Evolutionary conservation across 2,797 vertebrate genomes (phyloP).

Genomic region (Sternotherus odoratus): DNA sequence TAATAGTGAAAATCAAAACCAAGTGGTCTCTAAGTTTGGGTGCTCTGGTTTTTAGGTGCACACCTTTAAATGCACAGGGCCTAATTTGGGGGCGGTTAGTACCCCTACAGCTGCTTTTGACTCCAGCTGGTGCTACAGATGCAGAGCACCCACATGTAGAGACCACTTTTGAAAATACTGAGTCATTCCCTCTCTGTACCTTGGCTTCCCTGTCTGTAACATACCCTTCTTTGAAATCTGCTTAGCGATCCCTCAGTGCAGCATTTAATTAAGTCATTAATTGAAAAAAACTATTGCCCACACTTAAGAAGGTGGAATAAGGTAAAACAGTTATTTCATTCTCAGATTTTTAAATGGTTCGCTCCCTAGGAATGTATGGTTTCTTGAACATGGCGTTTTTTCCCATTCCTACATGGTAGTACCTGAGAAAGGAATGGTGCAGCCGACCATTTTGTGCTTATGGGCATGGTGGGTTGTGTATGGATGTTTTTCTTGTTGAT

Average conservation of each 20-base stretch:
- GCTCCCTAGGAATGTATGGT: slow-evolving; percentile 7
- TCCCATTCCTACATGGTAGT: slow-evolving; percentile 41
- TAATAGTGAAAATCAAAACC: background rate
- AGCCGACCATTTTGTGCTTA: slow-evolving; percentile 43
- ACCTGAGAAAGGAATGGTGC: slow-evolving; percentile 42
- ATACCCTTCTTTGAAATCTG: background rate
- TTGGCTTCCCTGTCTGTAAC: background rate
- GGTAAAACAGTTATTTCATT: background rate
- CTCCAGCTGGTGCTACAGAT: background rate
- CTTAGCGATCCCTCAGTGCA: background rate
- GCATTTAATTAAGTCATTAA: background rate
- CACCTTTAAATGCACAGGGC: background rate
- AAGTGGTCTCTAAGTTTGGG: background rate
- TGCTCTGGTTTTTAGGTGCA: background rate
- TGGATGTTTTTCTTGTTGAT: slow-evolving; percentile 53
- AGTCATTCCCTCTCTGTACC: background rate
- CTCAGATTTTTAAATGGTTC: slow-evolving; percentile 37
- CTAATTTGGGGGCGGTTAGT: background rate
- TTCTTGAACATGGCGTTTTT: slow-evolving; percentile 57
- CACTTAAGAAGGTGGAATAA: slow-evolving; percentile 1
- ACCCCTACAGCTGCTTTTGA: background rate
- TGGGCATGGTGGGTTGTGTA: slow-evolving; percentile 42
- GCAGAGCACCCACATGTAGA: background rate
- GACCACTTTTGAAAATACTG: background rate
- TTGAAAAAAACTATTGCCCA: background rate